These are phyloP conservation scores for Diorhabda sublineata DNA, from an alignment of 1,140 invertebrate genomes.

Conservation along the genomic window DNA sequence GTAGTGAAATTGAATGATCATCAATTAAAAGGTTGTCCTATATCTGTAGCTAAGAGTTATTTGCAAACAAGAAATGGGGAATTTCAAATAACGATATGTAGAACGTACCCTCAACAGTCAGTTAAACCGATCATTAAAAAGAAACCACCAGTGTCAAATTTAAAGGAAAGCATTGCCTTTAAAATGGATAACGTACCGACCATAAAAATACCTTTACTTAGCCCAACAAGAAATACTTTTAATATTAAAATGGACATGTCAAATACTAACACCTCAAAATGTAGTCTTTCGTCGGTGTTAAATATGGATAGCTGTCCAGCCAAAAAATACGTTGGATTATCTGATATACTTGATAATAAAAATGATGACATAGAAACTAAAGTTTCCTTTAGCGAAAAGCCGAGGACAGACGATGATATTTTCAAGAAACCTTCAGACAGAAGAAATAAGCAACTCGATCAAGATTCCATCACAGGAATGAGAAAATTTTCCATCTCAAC, in stretches of 20 bases:
- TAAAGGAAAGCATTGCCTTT: neutral
- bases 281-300: neutral
- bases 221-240: neutral
- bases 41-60: constrained; percentile 46
- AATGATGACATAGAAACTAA: constrained; percentile 23
- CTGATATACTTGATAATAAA: constrained; percentile 20
- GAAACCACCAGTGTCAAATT: constrained; percentile 14
- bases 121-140: constrained; percentile 13
- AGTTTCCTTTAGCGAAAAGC: constrained; percentile 27
- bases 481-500: constrained; percentile 35
- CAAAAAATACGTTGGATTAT: constrained; percentile 22
- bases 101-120: constrained; percentile 20
- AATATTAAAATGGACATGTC: neutral
- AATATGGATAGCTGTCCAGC: neutral
- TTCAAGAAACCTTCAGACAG: constrained; percentile 18
- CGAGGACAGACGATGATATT: constrained; percentile 4
- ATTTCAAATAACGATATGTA: constrained; percentile 37
- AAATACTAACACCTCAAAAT: constrained; percentile 6
- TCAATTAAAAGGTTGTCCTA: constrained; percentile 68
- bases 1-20: constrained; percentile 79
- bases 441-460: neutral
- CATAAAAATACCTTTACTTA: neutral
- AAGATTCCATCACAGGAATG: constrained; percentile 32
- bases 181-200: neutral
- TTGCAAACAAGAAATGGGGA: constrained; percentile 35